Base-by-base conservation (phyloP, 2,888 invertebrate genomes). In the Protonemura montana region DNA sequence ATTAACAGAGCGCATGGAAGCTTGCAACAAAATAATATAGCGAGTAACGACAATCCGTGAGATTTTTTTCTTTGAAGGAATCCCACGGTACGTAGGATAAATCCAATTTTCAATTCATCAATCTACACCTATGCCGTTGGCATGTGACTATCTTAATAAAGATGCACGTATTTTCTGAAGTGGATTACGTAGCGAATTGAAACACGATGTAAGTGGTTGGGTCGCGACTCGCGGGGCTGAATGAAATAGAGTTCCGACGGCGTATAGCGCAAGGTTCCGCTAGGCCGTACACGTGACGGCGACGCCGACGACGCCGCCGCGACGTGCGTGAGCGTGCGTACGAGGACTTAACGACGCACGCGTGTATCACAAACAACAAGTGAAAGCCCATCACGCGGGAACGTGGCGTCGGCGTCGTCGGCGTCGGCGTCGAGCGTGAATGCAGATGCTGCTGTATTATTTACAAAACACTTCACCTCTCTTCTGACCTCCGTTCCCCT, bases 251-350 rank as follows among this genome's bases (percentile, higher is more conserved):
- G 59, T 59, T 13, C 59, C 16, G 59, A 59, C 59, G 35, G 10
- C 35, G 35, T 35, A 35, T 10, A 10, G 10, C 35, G 35, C 35
- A 35, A 35, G 3, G 35, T 35, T 35, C 5, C 10, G 35, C 10
- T 3, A 10, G 10, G 35, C 35, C 35, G 5, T 21, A 10, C 59
- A 59, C 59, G 59, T 13, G 59, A 59, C 59, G 59, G 16, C 59
- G 59, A 21, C 59, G 59, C 59, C 59, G 59, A 59, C 59, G 59
- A 10, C 59, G 59, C 7, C 59, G 59, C 59, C 13, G 59, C 59
- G 59, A 59, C 59, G 59, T 59, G 59, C 59, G 59, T 59, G 59
- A 59, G 59, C 59, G 59, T 59, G 59, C 59, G 59, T 59, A 59
- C 16, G 59, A 21, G 16, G 59, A 59, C 59, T 59, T 59, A 59